Evolutionary conservation across 2,888 invertebrate genomes (phyloP).

Genomic region (Serrognathus titanus): DNA sequence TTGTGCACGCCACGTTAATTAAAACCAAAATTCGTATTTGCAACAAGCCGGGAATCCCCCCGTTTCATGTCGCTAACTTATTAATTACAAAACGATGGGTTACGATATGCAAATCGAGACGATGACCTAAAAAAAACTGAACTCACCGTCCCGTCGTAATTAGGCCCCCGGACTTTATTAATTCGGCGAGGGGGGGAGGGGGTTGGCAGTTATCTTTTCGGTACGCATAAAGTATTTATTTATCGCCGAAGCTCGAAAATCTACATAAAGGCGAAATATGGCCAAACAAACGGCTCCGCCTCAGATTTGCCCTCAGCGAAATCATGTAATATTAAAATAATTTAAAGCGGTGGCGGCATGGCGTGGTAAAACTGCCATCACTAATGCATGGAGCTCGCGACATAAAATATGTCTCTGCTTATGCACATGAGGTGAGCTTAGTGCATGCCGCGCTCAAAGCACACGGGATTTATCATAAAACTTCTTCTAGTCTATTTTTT

Average conservation of each 20-base stretch:
- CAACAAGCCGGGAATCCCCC: background rate
- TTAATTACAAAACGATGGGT: background rate
- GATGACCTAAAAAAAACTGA: background rate
- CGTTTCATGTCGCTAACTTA: background rate
- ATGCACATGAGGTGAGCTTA: conserved; percentile 30
- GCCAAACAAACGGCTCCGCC: conserved; percentile 11
- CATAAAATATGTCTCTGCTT: conserved; percentile 35
- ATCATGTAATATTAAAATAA: conserved; percentile 48
- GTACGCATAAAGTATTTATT: background rate
- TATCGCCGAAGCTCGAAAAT: background rate
- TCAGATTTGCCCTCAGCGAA: conserved; percentile 45
- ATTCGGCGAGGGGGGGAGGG: background rate
- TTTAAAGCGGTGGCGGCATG: conserved; percentile 39
- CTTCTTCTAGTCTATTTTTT: too few relatives aligned
- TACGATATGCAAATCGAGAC: background rate
- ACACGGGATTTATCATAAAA: conserved; percentile 32
- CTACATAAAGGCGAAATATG: conserved; percentile 1
- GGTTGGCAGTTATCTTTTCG: background rate
- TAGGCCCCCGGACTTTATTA: background rate
- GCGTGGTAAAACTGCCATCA: conserved; percentile 30
- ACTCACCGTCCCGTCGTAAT: background rate
- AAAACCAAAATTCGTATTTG: background rate
- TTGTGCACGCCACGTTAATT: too few relatives aligned
- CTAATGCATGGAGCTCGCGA: conserved; percentile 34
- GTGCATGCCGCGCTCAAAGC: conserved; percentile 25